These are phyloP conservation scores for Merodon equestris DNA, from an alignment of 2,888 invertebrate species.

Conservation along the genomic window DNA sequence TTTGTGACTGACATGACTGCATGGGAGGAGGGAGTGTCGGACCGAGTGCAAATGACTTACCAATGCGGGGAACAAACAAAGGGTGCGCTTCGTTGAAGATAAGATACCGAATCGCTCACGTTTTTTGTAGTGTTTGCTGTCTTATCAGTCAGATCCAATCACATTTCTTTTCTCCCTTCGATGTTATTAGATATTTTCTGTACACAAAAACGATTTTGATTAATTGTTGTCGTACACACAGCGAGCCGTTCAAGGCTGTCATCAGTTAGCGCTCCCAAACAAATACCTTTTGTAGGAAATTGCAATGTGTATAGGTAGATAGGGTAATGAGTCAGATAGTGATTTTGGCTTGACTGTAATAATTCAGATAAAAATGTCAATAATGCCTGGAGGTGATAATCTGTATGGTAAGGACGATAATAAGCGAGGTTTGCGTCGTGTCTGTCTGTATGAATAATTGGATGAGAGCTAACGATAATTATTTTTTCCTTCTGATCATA, in stretches of 20 bases:
- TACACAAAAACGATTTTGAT: slow-evolving; percentile 60
- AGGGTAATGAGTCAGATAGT: neutral
- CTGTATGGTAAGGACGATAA: too few species aligned
- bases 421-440: too few species aligned
- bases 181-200: slow-evolving; percentile 23
- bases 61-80: slow-evolving; percentile 37
- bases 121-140: slow-evolving; percentile 46
- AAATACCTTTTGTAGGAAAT: slow-evolving; percentile 14
- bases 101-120: slow-evolving; percentile 62
- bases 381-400: too few species aligned
- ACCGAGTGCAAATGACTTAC: slow-evolving; percentile 35
- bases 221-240: slow-evolving; percentile 45
- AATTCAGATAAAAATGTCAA: too few species aligned
- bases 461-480: too few species aligned
- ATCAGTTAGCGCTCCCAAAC: slow-evolving; percentile 13
- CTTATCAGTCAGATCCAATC: slow-evolving; percentile 65
- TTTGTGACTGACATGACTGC: slow-evolving; percentile 29
- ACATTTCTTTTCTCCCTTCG: slow-evolving; percentile 34
- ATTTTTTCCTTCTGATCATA: too few species aligned
- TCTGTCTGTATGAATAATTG: too few species aligned
- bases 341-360: slow-evolving; percentile 8
- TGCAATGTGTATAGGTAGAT: slow-evolving; percentile 7
- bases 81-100: slow-evolving; percentile 62
- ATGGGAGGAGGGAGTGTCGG: slow-evolving; percentile 19
- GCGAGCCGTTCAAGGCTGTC: slow-evolving; percentile 36